Evolutionary conservation across 2,888 invertebrate genomes (phyloP), one percentile per base, ranked within the genome.

Genomic region (Neria commutata): DNA sequence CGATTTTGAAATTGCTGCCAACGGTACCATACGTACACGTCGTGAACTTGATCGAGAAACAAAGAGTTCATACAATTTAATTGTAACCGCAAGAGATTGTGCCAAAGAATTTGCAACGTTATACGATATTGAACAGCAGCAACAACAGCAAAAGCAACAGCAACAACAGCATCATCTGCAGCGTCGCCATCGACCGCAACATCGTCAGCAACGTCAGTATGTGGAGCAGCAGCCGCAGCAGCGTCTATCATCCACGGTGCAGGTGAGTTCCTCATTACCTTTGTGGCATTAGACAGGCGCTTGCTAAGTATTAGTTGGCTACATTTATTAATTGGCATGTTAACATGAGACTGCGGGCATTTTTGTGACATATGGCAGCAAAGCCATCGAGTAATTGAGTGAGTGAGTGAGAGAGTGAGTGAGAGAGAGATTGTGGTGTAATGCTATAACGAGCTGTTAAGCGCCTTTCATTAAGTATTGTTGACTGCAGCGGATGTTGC

Each of bases 1-100:
- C 33, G 91, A 92, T 76, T 97, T 97, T 79, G 86, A 83, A 63
- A 93, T 97, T 72, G 85, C 88, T 21, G 81, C 86, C 62, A 95
- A 94, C 79, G 97, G 97, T 49, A 93, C 92, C 16, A 89, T 97
- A 65, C 87, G 86, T 77, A 94, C 94, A 3, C 86, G 85, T 58
- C 87, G 86, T 66, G 76, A 82, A 45, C 84, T 98, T 73, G 96
- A 98, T 81, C 86, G 97, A 63, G 97, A 98, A 83, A 87, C 86
- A 40, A 86, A 89, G 65, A 87, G 90, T 14, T 84, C 88, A 24
- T 97, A 96, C 84, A 92, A 90, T 79, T 84, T 98, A 71, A 88
- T 92, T 40, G 89, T 98, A 47, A 90, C 90, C 53, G 97, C 95
- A 29, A 89, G 87, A 54, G 97, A 97, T 82, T 89, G 89, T 79